phyloP scores from a whole-genome alignment of 2,113 vertebrate species.

The Indicator maculatus region DNA sequence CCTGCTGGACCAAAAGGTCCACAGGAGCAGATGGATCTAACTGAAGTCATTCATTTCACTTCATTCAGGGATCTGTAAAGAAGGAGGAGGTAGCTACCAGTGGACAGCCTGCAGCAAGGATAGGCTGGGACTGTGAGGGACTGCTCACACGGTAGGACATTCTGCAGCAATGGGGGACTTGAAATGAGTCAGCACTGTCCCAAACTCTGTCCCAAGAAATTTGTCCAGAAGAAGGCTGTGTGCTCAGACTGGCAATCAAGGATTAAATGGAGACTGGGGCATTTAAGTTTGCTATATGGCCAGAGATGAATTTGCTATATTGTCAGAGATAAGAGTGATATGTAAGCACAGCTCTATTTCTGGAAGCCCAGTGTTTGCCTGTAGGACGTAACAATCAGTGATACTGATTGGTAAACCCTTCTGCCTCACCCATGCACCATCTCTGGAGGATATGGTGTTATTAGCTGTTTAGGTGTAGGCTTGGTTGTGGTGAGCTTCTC shows the following conservation, averaged over 20 bases:
- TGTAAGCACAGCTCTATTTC: not conserved
- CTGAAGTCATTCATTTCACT: not conserved
- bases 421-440: not conserved
- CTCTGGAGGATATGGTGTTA: not conserved
- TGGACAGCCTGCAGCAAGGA: not conserved
- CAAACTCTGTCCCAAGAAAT: not conserved
- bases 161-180: not conserved
- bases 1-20: not conserved
- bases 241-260: not conserved
- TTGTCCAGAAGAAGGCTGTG: not conserved
- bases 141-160: accelerated
- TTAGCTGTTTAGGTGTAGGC: not conserved
- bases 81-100: not conserved
- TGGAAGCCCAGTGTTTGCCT: not conserved
- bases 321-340: not conserved
- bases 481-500: not conserved
- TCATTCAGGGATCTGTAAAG: not conserved
- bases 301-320: not conserved
- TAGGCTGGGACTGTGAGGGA: not conserved
- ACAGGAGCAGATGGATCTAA: not conserved
- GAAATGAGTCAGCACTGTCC: not conserved
- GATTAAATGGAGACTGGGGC: not conserved
- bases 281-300: not conserved
- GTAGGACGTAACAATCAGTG: not conserved
- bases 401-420: not conserved